Conservation (phyloP, 2,888 invertebrate genomes). For the Oligia fasciuncula region DNA sequence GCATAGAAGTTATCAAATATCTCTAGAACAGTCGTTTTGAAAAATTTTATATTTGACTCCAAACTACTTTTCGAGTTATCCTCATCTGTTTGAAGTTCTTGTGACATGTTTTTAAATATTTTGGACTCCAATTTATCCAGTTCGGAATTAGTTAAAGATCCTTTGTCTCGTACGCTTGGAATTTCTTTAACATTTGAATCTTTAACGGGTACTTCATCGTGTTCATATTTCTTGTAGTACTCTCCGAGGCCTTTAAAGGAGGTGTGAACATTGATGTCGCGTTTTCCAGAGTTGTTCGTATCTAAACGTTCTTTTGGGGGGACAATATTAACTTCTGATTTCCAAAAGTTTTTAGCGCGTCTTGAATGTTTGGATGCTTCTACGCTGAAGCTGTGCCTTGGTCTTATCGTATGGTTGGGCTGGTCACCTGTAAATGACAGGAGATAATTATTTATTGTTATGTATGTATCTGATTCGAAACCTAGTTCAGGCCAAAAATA, state of each 20-base stretch:
- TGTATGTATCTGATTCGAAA: not conserved
- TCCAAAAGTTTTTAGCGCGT: slow-evolving; percentile 60
- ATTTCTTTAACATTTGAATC: slow-evolving; percentile 68
- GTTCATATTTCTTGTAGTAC: slow-evolving; percentile 81
- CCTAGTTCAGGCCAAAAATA: not conserved
- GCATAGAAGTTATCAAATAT: slow-evolving; percentile 83
- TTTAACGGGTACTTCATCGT: slow-evolving; percentile 81
- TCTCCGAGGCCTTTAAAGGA: slow-evolving; percentile 63
- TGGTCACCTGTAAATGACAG: slow-evolving; percentile 50
- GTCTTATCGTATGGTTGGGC: slow-evolving; percentile 55
- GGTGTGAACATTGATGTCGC: slow-evolving; percentile 11
- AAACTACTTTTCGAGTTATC: slow-evolving; percentile 72
- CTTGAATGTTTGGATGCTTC: slow-evolving; percentile 49
- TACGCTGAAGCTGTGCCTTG: slow-evolving; percentile 67
- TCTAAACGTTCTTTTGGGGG: slow-evolving; percentile 7
- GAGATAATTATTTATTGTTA: not conserved
- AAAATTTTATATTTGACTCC: slow-evolving; percentile 82
- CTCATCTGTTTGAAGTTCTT: slow-evolving; percentile 75
- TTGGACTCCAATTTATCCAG: slow-evolving; percentile 79
- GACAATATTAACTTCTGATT: slow-evolving; percentile 68
- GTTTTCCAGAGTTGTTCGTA: slow-evolving; percentile 3
- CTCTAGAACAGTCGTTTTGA: slow-evolving; percentile 81
- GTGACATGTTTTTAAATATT: slow-evolving; percentile 77
- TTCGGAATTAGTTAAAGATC: slow-evolving; percentile 77
- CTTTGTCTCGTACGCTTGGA: slow-evolving; percentile 53